Conservation (phyloP, 2,888 invertebrate species). For the Elegia similella region DNA sequence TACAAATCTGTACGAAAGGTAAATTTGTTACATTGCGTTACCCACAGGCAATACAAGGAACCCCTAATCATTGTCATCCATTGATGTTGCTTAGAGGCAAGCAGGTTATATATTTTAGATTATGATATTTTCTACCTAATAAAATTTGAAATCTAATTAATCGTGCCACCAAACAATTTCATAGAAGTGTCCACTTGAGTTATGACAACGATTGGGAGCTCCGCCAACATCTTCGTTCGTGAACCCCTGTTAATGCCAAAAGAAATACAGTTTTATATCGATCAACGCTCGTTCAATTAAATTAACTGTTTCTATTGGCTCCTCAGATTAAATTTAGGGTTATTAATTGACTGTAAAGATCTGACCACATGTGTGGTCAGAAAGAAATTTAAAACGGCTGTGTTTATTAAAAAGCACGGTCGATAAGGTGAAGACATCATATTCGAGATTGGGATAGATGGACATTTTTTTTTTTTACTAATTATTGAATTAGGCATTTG, state of each 20-base stretch:
- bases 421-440: too few species aligned
- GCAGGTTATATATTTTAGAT: background rate
- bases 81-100: background rate
- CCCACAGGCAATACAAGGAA: too few species aligned
- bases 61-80: too few species aligned
- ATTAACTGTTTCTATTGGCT: constrained; percentile 3
- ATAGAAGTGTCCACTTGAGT: constrained; percentile 45
- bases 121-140: background rate
- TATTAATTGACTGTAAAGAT: too few species aligned
- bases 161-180: constrained; percentile 37
- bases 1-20: too few species aligned
- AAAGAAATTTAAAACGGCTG: too few species aligned
- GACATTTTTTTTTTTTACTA: too few species aligned
- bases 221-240: constrained; percentile 45
- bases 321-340: background rate
- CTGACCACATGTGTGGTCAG: too few species aligned
- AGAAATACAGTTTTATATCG: constrained; percentile 48
- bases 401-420: too few species aligned
- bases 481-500: too few species aligned
- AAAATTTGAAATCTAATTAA: constrained; percentile 19
- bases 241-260: constrained; percentile 49
- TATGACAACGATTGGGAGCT: constrained; percentile 54
- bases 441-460: too few species aligned
- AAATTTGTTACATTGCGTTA: too few species aligned
- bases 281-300: constrained; percentile 17